Evolutionary conservation across 2,888 invertebrate genomes (phyloP).

Genomic region (Apantesis nais): DNA sequence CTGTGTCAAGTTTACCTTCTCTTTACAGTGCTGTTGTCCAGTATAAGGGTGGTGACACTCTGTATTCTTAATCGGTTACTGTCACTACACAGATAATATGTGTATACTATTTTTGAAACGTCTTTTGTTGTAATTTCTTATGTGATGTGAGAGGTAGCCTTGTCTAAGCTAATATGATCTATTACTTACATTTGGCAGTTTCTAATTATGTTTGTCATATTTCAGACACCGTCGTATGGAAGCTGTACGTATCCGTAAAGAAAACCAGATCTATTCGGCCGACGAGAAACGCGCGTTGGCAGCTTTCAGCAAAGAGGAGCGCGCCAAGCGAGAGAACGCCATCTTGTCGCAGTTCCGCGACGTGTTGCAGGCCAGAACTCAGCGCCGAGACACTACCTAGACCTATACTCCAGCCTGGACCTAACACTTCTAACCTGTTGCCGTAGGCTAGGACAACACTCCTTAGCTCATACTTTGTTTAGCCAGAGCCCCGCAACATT

Average conservation of each 20-base stretch:
- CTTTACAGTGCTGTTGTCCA: no score
- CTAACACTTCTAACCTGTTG: background rate
- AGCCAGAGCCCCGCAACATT: background rate
- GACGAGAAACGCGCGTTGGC: constrained; percentile 99
- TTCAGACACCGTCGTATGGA: constrained; percentile 98
- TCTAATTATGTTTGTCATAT: background rate
- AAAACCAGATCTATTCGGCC: constrained; percentile 99
- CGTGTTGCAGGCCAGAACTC: constrained; percentile 83
- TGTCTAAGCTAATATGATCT: background rate
- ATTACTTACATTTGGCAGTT: background rate
- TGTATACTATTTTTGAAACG: no score
- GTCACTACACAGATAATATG: background rate
- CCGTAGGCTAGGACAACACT: background rate
- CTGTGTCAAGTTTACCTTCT: no score
- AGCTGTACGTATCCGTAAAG: constrained; percentile 99
- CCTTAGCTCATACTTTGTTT: no score
- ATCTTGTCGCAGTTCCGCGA: constrained; percentile 97
- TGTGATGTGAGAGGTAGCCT: background rate
- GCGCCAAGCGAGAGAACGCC: constrained; percentile 97
- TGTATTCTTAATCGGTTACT: no score
- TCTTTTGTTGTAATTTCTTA: background rate
- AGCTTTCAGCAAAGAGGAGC: constrained; percentile 99
- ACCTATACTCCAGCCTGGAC: background rate
- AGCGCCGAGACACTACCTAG: constrained; percentile 54
- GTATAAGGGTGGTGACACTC: no score